phyloP scores from a whole-genome alignment of 2,797 vertebrate genomes.

The Acanthornis magna region DNA sequence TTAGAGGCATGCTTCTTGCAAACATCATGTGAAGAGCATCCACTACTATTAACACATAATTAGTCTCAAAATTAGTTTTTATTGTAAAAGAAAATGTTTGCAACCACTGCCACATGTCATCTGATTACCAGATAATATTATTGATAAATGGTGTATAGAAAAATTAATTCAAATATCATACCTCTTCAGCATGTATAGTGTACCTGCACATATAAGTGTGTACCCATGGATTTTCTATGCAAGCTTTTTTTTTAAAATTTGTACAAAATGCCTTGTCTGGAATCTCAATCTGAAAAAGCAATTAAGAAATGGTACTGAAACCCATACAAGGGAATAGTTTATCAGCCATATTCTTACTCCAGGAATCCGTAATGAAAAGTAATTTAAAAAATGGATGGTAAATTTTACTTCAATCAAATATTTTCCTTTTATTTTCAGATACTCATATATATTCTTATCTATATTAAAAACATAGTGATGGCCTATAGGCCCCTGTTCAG shows the following conservation, averaged over 20 bases:
- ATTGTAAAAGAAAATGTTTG: not conserved
- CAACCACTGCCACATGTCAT: not conserved
- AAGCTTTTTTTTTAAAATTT: not conserved
- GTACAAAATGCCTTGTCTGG: not conserved
- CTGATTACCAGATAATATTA: not conserved
- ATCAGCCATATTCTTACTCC: not conserved
- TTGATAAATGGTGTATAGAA: not conserved
- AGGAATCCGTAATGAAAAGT: not conserved
- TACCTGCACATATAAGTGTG: accelerated
- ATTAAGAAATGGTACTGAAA: not conserved
- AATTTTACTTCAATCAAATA: not conserved
- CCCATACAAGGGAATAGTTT: not conserved
- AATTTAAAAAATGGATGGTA: not conserved
- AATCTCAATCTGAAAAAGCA: not conserved
- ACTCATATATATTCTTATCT: not conserved
- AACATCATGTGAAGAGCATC: not conserved
- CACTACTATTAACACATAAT: not conserved
- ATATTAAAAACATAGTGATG: not conserved
- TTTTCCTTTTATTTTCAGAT: not conserved
- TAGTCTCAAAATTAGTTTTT: not conserved
- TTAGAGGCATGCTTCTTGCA: not conserved
- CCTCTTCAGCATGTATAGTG: not conserved
- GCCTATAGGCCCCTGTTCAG: not conserved
- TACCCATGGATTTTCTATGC: not conserved
- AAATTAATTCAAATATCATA: not conserved